Percentiles rank a stretch among this genome's conserved stretches.
Conservation (phyloP, 2,888 invertebrate genomes). For the Microchrysa polita region DNA sequence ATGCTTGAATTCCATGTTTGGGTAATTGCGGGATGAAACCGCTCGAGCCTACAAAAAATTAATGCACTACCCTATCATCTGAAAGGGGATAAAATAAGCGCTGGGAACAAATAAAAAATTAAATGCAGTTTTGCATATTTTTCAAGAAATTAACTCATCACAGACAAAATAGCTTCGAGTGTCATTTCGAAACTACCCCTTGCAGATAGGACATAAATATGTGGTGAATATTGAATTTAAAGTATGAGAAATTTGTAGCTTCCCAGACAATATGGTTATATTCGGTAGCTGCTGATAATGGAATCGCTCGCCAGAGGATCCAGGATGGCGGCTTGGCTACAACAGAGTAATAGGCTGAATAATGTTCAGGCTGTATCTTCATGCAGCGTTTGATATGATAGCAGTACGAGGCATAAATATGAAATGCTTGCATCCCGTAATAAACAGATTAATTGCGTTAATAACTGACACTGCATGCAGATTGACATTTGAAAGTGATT, state of each 20-base stretch:
- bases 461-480: slow-evolving; percentile 62
- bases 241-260: slow-evolving; percentile 18
- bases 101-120: slow-evolving; percentile 45
- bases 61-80: slow-evolving; percentile 22
- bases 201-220: slow-evolving; percentile 41
- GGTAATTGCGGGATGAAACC: slow-evolving; percentile 42
- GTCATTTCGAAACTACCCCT: slow-evolving; percentile 30
- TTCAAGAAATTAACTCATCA: slow-evolving; percentile 50
- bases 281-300: slow-evolving; percentile 25
- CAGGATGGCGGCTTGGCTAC: slow-evolving; percentile 3
- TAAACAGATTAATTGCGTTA: slow-evolving; percentile 65
- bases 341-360: too few species aligned
- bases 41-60: slow-evolving; percentile 33
- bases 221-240: slow-evolving; percentile 40
- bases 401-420: slow-evolving; percentile 38
- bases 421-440: slow-evolving; percentile 61
- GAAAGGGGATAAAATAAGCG: slow-evolving; percentile 35
- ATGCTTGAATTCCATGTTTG: slow-evolving; percentile 44
- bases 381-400: too few species aligned
- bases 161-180: slow-evolving; percentile 33
- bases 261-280: slow-evolving; percentile 10
- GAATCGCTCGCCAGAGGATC: slow-evolving; percentile 9
- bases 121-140: slow-evolving; percentile 50
- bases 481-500: slow-evolving; percentile 55
- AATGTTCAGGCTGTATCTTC: too few species aligned